Evolutionary conservation across 1,140 invertebrate genomes (phyloP), one percentile per base, ranked within the genome.

Genomic region (Panulirus ornatus): DNA sequence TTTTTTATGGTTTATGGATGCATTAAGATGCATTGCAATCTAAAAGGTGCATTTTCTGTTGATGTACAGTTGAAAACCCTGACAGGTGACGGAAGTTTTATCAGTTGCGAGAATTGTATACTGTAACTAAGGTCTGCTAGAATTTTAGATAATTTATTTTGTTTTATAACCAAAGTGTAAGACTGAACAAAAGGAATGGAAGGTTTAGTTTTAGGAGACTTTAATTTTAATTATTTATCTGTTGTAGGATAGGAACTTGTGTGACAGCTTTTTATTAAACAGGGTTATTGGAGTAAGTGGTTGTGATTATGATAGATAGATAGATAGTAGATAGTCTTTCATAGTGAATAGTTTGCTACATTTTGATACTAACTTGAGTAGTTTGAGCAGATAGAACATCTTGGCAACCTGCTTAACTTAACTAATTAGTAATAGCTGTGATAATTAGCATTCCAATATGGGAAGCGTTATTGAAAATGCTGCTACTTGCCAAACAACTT

Each of bases 291-390:
- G 19, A 19, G 22, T 66, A 19, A 22, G 58, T 66, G 58, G 58
- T 66, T 66, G 58, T 66, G 58, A 66, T 30, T 66, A 8, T 9
- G 27, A 0, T 30, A 66, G 58, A 66, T 66, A 66, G 58, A 27
- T 66, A 66, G 58, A 22, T 58, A 19, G 54, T 66, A 30, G 58
- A 30, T 66, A 66, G n/a, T 27, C 16, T 66, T 66, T 66, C 30
- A 66, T 30, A 66, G n/a, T 66, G 58, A 30, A 66, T 66, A 66
- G 58, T 66, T 66, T 66, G n/a, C 58, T 66, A 66, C 58, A 66
- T 66, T 66, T 66, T 30, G 6, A 66, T 30, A 30, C 58, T 66
- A 66, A 66, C 30, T 66, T n/a, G n/a, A 5, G n/a, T 14, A 8
- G 27, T 30, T 66, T 66, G 30, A 30, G n/a, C 58, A 66, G 58